Evolutionary conservation across 2,797 vertebrate genomes (phyloP), one percentile per base, ranked within the genome.

Genomic region (Phoxinus dragarum): DNA sequence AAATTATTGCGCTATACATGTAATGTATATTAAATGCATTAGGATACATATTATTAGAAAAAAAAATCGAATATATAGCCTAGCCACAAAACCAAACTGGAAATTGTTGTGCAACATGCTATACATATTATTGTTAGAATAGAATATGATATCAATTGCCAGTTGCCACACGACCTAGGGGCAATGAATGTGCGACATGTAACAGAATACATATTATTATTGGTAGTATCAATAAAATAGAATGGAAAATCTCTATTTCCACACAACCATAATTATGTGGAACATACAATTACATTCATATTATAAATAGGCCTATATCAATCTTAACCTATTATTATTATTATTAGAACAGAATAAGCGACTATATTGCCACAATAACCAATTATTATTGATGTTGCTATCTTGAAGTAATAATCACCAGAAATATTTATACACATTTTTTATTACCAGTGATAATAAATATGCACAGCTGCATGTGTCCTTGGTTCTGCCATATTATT

Each of bases 391-490:
- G 1, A 2, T 61, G 36, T 17, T 40, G 21, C n/a, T 61, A 64
- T 40, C 36, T 19, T 78, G 16, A 19, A 54, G 34, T 77, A 38
- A 52, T 75, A 75, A 76, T 38, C 12, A 27, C 36, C 36, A 42
- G 23, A 42, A n/a, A 76, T 56, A 16, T 16, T 56, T 42, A 27
- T 42, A 61, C 7, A 61, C 16, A 68, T 21, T 68, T 44, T 14
- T 77, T 59, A 40, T 77, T 31, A 61, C 38, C 42, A 64, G n/a
- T 61, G 75, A 42, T 61, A 38, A 78, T 64, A 49, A 49, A 68
- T 23, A 52, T 27, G 67, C 34, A 81, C 34, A 40, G 67, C 36
- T 44, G 56, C 40, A 40, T 19, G 23, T 59, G 80, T 34, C 52
- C 38, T 59, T 73, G 27, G 31, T 74, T 36, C 21, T 61, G 72